A percentile compares a stretch with the other conserved stretches of the same genome.
phyloP scores from a whole-genome alignment of 2,797 vertebrate genomes.

The Sebastes vulpes region DNA sequence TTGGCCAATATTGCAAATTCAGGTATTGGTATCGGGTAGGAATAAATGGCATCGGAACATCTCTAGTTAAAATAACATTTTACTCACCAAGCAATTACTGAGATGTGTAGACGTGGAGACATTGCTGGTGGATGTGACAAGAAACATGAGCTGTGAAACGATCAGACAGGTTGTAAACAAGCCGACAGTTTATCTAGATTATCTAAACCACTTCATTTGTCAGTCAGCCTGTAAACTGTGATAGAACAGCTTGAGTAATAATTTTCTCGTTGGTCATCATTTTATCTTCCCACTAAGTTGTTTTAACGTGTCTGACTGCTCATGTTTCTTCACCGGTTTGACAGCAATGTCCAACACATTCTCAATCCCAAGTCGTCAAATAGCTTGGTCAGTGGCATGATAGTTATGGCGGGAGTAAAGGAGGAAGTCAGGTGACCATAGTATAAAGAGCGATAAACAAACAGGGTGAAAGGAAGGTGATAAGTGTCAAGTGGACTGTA shows the following conservation, averaged over 20 bases:
- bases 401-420: too few relatives aligned
- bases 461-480: not conserved
- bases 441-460: too few relatives aligned
- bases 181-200: not conserved
- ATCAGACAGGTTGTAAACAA: not conserved
- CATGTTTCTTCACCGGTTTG: not conserved
- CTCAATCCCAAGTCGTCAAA: too few relatives aligned
- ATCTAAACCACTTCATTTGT: not conserved
- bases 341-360: too few relatives aligned
- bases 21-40: too few relatives aligned
- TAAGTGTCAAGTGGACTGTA: not conserved
- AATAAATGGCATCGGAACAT: too few relatives aligned
- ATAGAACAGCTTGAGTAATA: not conserved
- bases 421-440: too few relatives aligned
- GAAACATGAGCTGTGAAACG: not conserved
- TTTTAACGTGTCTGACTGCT: not conserved
- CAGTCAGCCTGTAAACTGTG: not conserved
- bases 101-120: not conserved
- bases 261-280: too few relatives aligned
- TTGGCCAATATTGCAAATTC: too few relatives aligned
- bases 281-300: not conserved
- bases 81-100: too few relatives aligned
- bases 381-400: too few relatives aligned
- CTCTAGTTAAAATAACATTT: too few relatives aligned
- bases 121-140: not conserved